Percentiles rank a stretch among this genome's conserved stretches.
phyloP scores from a whole-genome alignment of 2,888 invertebrate genomes.

The Phyto melanocephala region DNA sequence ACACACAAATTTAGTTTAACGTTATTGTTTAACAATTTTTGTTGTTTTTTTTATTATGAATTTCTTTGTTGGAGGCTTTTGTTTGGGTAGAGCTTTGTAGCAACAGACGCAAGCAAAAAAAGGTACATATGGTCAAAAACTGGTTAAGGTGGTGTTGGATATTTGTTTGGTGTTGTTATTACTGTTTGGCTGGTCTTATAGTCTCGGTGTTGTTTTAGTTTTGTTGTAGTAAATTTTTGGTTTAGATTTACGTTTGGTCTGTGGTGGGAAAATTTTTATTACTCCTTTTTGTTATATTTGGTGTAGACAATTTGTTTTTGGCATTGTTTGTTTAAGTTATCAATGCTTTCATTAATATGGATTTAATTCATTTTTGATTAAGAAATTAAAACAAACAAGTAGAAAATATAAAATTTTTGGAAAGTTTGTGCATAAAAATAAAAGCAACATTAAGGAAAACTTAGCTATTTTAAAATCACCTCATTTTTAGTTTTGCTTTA shows the following conservation, averaged over 20 bases:
- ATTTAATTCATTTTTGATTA: slow-evolving; percentile 19
- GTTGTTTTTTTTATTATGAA: slow-evolving; percentile 60
- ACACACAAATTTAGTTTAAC: slow-evolving; percentile 62
- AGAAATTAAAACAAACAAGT: slow-evolving; percentile 25
- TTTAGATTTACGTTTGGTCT: slow-evolving; percentile 25
- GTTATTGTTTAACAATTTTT: slow-evolving; percentile 65
- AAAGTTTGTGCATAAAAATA: too few relatives aligned
- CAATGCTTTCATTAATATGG: slow-evolving; percentile 34
- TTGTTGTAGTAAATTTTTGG: neutral
- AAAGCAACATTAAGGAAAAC: too few relatives aligned
- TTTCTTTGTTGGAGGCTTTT: slow-evolving; percentile 60
- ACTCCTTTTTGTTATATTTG: slow-evolving; percentile 37
- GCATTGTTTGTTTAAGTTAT: slow-evolving; percentile 36
- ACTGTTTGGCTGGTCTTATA: slow-evolving; percentile 47
- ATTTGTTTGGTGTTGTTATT: slow-evolving; percentile 40
- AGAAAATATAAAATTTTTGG: neutral
- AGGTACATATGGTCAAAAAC: slow-evolving; percentile 63
- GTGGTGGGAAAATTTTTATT: slow-evolving; percentile 64
- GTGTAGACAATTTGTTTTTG: slow-evolving; percentile 48
- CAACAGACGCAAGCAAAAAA: neutral
- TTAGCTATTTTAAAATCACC: too few relatives aligned
- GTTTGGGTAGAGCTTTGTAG: slow-evolving; percentile 28
- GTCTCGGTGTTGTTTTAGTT: slow-evolving; percentile 7
- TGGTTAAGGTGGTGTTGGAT: slow-evolving; percentile 56
- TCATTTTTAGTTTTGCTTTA: too few relatives aligned